Conservation (phyloP, 2,113 vertebrate species). For the Apodemus sylvaticus region DNA sequence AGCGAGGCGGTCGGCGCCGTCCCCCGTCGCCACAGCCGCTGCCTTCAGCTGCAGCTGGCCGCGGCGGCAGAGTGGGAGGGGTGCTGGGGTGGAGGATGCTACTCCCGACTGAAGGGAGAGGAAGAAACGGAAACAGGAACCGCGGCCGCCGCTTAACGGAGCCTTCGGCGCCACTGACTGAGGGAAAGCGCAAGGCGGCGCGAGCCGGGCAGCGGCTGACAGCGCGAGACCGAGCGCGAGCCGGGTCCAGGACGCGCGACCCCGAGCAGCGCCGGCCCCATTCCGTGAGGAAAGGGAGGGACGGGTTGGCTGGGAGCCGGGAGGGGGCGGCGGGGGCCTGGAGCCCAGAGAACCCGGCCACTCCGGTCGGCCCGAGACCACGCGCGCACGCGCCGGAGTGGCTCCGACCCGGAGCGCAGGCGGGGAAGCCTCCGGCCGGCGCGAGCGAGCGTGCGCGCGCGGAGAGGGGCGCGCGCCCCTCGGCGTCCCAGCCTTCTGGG, state of each 20-base stretch:
- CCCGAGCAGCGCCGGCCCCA: conserved; percentile 69
- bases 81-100: conserved; percentile 74
- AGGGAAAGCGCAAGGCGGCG: conserved; percentile 74
- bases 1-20: conserved; percentile 59
- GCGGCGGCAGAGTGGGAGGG: conserved; percentile 50
- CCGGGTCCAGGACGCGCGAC: conserved; percentile 67
- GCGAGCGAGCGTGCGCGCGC: conserved; percentile 69
- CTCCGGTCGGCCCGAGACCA: conserved; percentile 36
- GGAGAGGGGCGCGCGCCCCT: conserved; percentile 72
- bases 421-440: conserved; percentile 70
- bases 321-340: conserved; percentile 46
- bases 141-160: conserved; percentile 78
- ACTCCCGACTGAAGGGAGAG: conserved; percentile 58
- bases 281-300: conserved; percentile 60
- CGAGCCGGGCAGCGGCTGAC: conserved; percentile 71
- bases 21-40: conserved; percentile 44
- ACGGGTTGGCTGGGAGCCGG: not conserved
- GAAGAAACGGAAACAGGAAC: conserved; percentile 82
- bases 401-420: conserved; percentile 62
- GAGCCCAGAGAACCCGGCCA: conserved; percentile 8
- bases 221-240: conserved; percentile 73
- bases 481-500: conserved; percentile 6
- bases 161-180: conserved; percentile 76
- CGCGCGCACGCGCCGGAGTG: conserved; percentile 72
- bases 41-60: conserved; percentile 66